phyloP scores from a whole-genome alignment of 2,888 invertebrate genomes.

The Lithophane socia region DNA sequence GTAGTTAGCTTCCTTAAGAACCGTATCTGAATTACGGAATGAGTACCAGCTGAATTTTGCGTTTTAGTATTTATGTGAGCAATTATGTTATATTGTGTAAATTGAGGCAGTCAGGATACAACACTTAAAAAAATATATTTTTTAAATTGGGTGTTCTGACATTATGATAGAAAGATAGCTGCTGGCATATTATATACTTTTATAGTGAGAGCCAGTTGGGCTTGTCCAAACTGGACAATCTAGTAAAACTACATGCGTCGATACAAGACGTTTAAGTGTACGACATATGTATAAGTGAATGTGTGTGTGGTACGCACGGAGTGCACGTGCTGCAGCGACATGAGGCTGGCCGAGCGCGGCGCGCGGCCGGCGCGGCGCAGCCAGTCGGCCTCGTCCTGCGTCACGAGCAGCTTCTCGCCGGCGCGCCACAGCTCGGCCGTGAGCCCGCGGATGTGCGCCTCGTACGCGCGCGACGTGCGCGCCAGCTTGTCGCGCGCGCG shows the following conservation, averaged over 20 bases:
- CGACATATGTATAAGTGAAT: too few species aligned
- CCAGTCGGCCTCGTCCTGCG: constrained; percentile 90
- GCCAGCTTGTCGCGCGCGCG: constrained; percentile 88
- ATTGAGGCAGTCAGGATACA: neutral
- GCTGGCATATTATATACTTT: neutral
- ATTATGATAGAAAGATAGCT: neutral
- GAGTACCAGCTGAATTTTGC: neutral
- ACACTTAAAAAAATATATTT: neutral
- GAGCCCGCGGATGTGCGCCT: constrained; percentile 84
- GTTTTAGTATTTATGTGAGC: neutral
- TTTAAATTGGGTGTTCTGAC: neutral
- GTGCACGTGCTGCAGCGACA: constrained; percentile 86
- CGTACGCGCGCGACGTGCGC: constrained; percentile 80
- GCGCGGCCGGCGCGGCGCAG: constrained; percentile 75
- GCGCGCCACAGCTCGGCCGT: constrained; percentile 91
- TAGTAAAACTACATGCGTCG: too few species aligned
- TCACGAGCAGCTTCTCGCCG: constrained; percentile 90
- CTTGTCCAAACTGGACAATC: too few species aligned
- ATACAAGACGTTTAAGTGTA: neutral
- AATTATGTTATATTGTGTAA: neutral
- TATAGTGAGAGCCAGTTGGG: neutral
- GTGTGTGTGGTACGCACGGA: constrained; percentile 75
- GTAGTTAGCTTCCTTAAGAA: neutral
- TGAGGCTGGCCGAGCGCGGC: constrained; percentile 82
- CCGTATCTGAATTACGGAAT: neutral